Conservation (phyloP, 2,797 vertebrate species). For the Centroberyx gerrardi region DNA sequence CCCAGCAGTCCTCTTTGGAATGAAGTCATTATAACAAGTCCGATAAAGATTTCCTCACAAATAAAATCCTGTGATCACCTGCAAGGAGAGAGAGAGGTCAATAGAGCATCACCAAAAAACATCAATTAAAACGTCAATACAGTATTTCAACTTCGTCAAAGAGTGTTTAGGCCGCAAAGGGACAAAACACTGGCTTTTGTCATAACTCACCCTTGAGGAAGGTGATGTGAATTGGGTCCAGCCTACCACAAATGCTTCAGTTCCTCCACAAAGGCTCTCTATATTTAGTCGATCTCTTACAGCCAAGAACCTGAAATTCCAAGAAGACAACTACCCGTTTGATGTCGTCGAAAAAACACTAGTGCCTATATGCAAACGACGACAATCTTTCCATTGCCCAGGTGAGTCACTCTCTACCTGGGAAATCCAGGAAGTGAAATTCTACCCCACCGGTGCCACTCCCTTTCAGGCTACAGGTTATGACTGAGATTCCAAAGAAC, state of each 20-base stretch:
- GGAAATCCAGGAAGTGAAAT: slow-evolving; percentile 90
- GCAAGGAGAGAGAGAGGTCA: fast-evolving
- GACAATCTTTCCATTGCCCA: slow-evolving; percentile 58
- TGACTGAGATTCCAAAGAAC: background rate
- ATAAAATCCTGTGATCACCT: slow-evolving; percentile 26
- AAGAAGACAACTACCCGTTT: background rate
- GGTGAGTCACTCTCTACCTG: slow-evolving; percentile 79
- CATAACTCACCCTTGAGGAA: background rate
- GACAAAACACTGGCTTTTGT: background rate
- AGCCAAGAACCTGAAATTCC: slow-evolving; percentile 11
- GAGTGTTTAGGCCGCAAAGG: slow-evolving; percentile 12
- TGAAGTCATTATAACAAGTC: slow-evolving; percentile 39
- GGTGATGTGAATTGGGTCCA: background rate
- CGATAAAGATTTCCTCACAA: background rate
- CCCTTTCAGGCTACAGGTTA: slow-evolving; percentile 49
- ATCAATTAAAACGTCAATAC: background rate
- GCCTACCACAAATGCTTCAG: background rate
- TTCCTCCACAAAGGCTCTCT: background rate
- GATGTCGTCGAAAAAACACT: slow-evolving; percentile 26
- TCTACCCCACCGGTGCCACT: slow-evolving; percentile 71
- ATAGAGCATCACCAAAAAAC: background rate
- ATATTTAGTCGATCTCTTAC: background rate
- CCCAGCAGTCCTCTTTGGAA: slow-evolving; percentile 36
- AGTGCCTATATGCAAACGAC: slow-evolving; percentile 3
- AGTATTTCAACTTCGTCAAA: background rate